Base-by-base conservation (phyloP, 1,140 invertebrate species). In the Globodera rostochiensis region DNA sequence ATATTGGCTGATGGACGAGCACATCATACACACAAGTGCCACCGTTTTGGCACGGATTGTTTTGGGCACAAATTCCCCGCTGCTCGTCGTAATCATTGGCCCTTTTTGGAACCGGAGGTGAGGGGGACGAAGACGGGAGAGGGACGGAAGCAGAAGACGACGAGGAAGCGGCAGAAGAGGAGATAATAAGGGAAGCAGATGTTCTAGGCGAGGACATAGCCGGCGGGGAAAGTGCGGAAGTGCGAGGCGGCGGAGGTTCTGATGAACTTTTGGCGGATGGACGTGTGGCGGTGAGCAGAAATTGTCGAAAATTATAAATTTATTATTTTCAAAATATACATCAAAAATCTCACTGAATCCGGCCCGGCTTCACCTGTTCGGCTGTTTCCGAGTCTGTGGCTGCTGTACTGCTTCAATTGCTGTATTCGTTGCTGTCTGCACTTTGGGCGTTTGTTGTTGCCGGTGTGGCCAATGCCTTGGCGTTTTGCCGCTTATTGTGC, bases 31-130 rank as follows among this genome's bases (percentile, higher is more conserved):
- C 19, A 78, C 82, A 83, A 19, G 76, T 82, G 36, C 84, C 84
- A 36, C 78, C 70, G 36, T 83, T 84, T 50, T 70, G 80, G 69
- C 82, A 83, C 6, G 82, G 82, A 71, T 85, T 85, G 11, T 19
- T 36, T 21, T 8, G 46, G 19, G 45, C 69, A 46, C 80, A 82
- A 45, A 78, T 19, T 4, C 53, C 84, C 50, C 53, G 13, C 7
- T 9, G 25, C 25, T 9, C 36, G 25, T 11, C 1, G 25, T 11
- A 0, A 45, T 9, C n/a, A 45, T 69, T 69, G 67, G 8, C 8
- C n/a, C 60, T 1, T 21, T 1, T 21, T 15, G 13, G 13, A 21
- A 21, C 60, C 60, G 60, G 67, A 0, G 9, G 6, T 4, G 25
- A 19, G 1, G 21, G 69, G 21, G 36, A 71, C 69, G 69, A 21